Evolutionary conservation across 2,113 vertebrate species (phyloP).

Genomic region (Neogobius melanostomus): DNA sequence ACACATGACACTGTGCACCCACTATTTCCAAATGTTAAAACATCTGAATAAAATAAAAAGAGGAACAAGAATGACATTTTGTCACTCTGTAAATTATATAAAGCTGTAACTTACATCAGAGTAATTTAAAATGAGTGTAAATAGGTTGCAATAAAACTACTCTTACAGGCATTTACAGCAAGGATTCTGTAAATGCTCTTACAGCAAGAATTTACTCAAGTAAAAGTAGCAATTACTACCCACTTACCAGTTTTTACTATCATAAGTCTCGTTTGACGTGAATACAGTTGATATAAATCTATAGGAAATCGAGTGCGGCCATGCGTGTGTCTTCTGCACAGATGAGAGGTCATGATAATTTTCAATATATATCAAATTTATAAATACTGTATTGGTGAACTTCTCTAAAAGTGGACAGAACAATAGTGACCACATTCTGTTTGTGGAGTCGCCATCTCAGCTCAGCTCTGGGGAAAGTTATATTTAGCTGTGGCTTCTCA

Average conservation of each 20-base stretch:
- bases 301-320: constrained; percentile 5
- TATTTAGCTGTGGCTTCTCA: constrained; percentile 47
- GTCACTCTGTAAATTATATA: too few relatives aligned
- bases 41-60: too few relatives aligned
- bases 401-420: constrained; percentile 64
- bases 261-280: background rate
- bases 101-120: too few relatives aligned
- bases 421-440: constrained; percentile 31
- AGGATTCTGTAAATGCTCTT: too few relatives aligned
- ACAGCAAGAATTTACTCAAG: too few relatives aligned
- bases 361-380: background rate
- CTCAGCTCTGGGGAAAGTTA: constrained; percentile 41
- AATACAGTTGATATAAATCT: constrained; percentile 8
- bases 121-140: too few relatives aligned
- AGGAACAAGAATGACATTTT: too few relatives aligned
- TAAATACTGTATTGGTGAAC: constrained; percentile 66
- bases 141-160: too few relatives aligned
- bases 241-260: background rate
- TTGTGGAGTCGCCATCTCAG: constrained; percentile 20
- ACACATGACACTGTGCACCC: too few relatives aligned
- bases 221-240: too few relatives aligned
- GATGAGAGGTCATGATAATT: constrained; percentile 55
- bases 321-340: constrained; percentile 41
- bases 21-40: too few relatives aligned
- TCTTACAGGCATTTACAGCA: too few relatives aligned